Evolutionary conservation across 23 tunicate genomes (phyloP).

Genomic region (Styela plicata): DNA sequence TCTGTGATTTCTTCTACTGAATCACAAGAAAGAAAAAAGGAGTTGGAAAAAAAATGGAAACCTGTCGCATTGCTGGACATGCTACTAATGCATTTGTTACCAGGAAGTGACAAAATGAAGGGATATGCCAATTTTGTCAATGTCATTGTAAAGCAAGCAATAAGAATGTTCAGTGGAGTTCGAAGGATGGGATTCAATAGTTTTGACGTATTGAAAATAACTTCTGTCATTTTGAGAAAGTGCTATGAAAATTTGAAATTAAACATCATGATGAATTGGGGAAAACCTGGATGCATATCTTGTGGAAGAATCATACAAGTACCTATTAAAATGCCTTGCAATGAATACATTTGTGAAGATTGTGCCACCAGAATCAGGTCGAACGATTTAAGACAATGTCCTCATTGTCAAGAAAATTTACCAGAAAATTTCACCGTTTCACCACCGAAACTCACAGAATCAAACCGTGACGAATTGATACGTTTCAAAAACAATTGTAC

Average conservation of each 20-base stretch:
- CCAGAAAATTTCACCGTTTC: background rate
- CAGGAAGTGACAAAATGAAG: background rate
- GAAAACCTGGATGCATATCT: conserved; percentile 24
- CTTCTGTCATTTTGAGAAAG: conserved; percentile 31
- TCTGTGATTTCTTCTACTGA: background rate
- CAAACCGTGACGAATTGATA: conserved; percentile 26
- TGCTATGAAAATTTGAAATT: conserved; percentile 41
- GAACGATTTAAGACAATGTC: background rate
- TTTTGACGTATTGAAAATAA: conserved; percentile 35
- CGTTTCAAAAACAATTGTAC: conserved; percentile 39
- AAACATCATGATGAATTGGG: conserved; percentile 34
- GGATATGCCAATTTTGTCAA: background rate
- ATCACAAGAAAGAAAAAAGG: background rate
- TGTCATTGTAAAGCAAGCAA: background rate
- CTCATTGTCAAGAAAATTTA: background rate
- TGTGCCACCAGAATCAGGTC: background rate
- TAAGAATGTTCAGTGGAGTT: background rate
- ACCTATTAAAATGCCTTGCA: conserved; percentile 60
- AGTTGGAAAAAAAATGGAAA: background rate
- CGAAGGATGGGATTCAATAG: conserved; percentile 23
- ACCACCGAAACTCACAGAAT: conserved; percentile 14
- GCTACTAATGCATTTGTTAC: conserved; percentile 5
- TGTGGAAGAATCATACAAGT: conserved; percentile 22
- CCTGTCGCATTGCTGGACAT: conserved; percentile 17
- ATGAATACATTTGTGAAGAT: conserved; percentile 39